Evolutionary conservation across 2,797 vertebrate species (phyloP), one percentile per base, ranked within the genome.

Genomic region (Anabacerthia variegaticeps): DNA sequence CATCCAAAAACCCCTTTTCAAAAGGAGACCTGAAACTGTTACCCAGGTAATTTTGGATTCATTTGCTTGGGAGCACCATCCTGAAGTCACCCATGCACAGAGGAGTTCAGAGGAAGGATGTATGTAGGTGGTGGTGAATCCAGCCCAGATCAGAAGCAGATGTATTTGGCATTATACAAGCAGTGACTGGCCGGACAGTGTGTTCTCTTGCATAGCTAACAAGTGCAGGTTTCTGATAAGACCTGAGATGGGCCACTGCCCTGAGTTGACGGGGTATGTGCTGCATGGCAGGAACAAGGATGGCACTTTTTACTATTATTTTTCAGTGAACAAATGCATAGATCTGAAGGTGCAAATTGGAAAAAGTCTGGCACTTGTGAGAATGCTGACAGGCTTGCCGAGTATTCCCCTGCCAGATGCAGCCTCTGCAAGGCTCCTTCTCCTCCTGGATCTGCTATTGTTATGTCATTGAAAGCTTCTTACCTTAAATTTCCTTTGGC

Each of bases 261-360:
- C 94, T 69, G 82, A 78, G 85, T 49, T 63, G 76, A 43, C 17
- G 4, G 49, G 37, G 18, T 30, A 8, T 24, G 32, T 26, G 14
- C 71, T 84, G 74, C 71, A 18, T 67, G 87, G 73, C 89, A 85
- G 74, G 61, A 90, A 30, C 49, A 88, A 75, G 73, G 78, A 52
- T 0, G 0, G 37, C 59, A 37, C 73, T 73, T 92, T 8, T n/a
- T 21, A 61, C 43, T 80, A 23, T 3, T 69, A 4, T 37, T 18
- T 66, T 77, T 88, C 2, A 1, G 34, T 56, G 85, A 92, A 51
- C 61, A 85, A 95, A 89, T 71, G 41, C 79, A 43, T 46, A 54
- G 32, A 51, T 76, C 92, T 95, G 43, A 72, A 95, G 67, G 73
- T 93, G 74, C 71, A 93, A 91, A 87, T n/a, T 87, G 51, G 66